Evolutionary conservation across 2,888 invertebrate genomes (phyloP).

Genomic region (Cantharis rustica): DNA sequence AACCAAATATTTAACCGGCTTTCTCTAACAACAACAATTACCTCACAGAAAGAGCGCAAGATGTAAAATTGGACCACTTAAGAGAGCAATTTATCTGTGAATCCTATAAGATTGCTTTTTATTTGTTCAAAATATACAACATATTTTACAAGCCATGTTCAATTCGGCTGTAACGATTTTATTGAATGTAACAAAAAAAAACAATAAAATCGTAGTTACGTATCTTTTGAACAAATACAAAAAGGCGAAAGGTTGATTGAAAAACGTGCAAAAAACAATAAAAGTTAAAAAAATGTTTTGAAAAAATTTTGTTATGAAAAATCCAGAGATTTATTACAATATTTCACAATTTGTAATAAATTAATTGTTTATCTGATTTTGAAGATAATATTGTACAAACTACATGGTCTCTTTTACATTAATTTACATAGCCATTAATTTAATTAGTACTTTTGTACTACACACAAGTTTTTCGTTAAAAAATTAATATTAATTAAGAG

Average conservation of each 20-base stretch:
- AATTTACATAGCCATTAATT: background rate
- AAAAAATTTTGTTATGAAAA: background rate
- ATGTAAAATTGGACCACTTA: background rate
- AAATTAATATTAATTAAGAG: background rate
- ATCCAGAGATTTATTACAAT: background rate
- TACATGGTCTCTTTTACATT: background rate
- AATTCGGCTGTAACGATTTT: background rate
- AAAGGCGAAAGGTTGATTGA: background rate
- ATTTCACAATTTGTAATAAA: background rate
- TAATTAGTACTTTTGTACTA: background rate
- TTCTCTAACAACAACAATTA: background rate
- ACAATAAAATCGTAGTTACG: background rate
- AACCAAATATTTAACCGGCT: background rate
- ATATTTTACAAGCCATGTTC: background rate
- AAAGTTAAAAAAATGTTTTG: background rate
- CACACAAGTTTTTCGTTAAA: background rate
- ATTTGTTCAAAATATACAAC: background rate
- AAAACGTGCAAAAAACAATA: background rate
- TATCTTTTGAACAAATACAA: background rate
- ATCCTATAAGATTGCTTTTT: background rate
- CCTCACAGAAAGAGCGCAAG: background rate
- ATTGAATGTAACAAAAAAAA: background rate
- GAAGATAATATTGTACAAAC: background rate
- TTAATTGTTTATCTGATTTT: background rate
- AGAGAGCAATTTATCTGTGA: background rate